Evolutionary conservation across 2,113 vertebrate genomes (phyloP).

Genomic region (Bombycilla garrulus): DNA sequence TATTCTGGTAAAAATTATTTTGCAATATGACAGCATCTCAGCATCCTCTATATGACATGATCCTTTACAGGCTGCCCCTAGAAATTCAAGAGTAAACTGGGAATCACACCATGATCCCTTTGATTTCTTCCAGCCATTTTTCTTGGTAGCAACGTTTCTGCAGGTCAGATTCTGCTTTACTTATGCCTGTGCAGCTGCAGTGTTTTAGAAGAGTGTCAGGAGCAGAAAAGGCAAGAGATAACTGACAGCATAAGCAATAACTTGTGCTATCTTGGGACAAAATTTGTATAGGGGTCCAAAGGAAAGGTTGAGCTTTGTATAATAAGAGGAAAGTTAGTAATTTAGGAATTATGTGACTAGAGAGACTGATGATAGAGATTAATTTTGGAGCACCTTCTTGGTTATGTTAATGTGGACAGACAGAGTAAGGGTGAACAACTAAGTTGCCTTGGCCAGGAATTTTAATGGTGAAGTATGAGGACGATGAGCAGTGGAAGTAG

Average conservation of each 20-base stretch:
- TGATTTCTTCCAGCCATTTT: not conserved
- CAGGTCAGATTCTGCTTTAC: not conserved
- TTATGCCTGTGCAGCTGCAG: not conserved
- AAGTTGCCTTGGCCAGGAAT: not conserved
- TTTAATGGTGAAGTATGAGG: not conserved
- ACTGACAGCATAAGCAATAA: not conserved
- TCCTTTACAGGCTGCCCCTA: not conserved
- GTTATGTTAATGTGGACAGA: not conserved
- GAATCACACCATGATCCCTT: not conserved
- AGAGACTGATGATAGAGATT: not conserved
- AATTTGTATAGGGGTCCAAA: not conserved
- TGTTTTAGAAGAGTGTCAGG: not conserved
- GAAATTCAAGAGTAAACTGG: not conserved
- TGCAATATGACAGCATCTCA: not conserved
- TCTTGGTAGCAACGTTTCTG: not conserved
- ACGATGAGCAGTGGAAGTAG: not conserved
- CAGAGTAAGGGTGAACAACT: not conserved
- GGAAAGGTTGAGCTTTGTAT: not conserved
- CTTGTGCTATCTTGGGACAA: not conserved
- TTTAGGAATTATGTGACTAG: not conserved
- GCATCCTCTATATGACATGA: not conserved
- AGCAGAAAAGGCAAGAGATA: not conserved
- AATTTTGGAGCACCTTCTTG: not conserved
- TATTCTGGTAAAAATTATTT: not conserved
- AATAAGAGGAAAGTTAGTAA: not conserved